Evolutionary conservation across 2,888 invertebrate species (phyloP).

Genomic region (Leptinotarsa peninsularis): DNA sequence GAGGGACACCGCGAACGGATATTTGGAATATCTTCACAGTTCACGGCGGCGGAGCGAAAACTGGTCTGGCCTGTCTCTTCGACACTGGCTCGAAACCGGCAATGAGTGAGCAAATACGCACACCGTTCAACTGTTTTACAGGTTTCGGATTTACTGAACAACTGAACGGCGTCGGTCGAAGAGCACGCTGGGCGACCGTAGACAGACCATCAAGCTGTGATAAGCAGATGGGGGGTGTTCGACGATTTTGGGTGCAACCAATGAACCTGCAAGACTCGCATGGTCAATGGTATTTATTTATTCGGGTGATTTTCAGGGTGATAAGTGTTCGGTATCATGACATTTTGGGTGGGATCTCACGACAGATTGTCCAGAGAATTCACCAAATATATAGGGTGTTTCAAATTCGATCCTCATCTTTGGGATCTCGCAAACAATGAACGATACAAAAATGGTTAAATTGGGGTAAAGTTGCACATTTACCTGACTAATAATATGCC

Average conservation of each 20-base stretch:
- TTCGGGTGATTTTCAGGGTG: constrained; percentile 15
- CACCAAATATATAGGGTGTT: not conserved
- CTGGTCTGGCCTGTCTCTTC: constrained; percentile 30
- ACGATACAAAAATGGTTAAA: too few relatives aligned
- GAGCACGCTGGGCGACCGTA: constrained; percentile 17
- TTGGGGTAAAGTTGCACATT: too few relatives aligned
- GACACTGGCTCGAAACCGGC: constrained; percentile 22
- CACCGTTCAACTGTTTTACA: constrained; percentile 33
- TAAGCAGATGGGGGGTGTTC: constrained; percentile 15
- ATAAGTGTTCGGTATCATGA: constrained; percentile 17
- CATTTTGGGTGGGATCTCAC: constrained; percentile 14
- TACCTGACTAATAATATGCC: too few relatives aligned
- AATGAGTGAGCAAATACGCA: constrained; percentile 32
- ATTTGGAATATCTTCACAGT: constrained; percentile 34
- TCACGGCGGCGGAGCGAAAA: constrained; percentile 25
- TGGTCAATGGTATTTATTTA: constrained; percentile 18
- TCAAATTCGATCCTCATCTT: too few relatives aligned
- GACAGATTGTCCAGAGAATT: constrained; percentile 4
- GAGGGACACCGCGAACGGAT: constrained; percentile 17
- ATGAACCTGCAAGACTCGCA: constrained; percentile 16
- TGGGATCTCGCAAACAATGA: too few relatives aligned
- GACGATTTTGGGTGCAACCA: constrained; percentile 18
- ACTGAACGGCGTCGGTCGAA: constrained; percentile 20
- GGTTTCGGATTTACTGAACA: constrained; percentile 26
- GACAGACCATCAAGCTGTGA: constrained; percentile 21